A percentile compares a stretch with the other conserved stretches of the same genome.
Conservation (phyloP, 2,888 invertebrate species). For the Aphidoletes aphidimyza region DNA sequence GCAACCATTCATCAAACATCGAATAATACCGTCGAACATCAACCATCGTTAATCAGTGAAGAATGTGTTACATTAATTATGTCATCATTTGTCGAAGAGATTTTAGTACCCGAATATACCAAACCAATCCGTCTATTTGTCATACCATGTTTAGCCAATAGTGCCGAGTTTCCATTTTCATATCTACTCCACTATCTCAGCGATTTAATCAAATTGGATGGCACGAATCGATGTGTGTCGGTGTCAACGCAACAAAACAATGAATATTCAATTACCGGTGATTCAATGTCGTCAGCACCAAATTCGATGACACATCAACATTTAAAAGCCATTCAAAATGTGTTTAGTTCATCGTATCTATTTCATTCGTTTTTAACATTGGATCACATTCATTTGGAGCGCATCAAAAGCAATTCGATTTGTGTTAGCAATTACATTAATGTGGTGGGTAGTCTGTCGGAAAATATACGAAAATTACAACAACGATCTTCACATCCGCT, state of each 20-base stretch:
- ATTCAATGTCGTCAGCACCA: not conserved
- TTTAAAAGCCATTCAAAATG: not conserved
- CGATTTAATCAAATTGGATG: not conserved
- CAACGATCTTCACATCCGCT: conserved; percentile 59
- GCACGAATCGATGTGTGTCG: not conserved
- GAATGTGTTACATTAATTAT: conserved; percentile 38
- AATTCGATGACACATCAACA: no score
- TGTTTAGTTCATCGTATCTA: conserved; percentile 61
- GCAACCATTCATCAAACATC: no score
- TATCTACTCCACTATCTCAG: conserved; percentile 67
- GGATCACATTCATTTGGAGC: conserved; percentile 63
- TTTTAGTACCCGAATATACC: conserved; percentile 75
- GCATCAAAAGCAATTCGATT: conserved; percentile 54
- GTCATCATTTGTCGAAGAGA: conserved; percentile 71
- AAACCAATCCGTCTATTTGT: conserved; percentile 77
- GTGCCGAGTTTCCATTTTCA: conserved; percentile 69
- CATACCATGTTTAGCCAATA: conserved; percentile 74
- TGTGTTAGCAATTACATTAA: not conserved
- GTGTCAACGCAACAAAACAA: not conserved
- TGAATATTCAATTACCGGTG: not conserved
- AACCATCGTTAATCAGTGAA: conserved; percentile 23
- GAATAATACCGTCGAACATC: not conserved
- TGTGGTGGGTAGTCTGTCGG: conserved; percentile 61
- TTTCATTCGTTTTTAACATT: conserved; percentile 64
- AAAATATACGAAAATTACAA: conserved; percentile 64